Evolutionary conservation across 92 coral and sea anemone genomes (phyloP), one percentile per base, ranked within the genome.

Genomic region (Phymanthus crucifer): DNA sequence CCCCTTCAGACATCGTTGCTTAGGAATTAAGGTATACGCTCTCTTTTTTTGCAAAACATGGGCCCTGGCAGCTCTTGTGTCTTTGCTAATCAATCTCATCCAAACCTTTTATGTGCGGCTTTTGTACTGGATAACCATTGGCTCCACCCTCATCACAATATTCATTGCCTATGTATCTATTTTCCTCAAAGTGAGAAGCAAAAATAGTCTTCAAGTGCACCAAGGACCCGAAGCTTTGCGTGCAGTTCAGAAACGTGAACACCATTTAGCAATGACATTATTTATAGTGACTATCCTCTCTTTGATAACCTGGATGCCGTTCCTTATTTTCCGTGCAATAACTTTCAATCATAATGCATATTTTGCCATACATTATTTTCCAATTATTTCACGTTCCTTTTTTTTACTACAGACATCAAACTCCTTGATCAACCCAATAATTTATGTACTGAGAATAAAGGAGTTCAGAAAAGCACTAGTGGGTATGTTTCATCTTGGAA

Each of bases 281-380:
- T 88, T 81, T 11, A 91, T 91, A 23, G 92, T 91, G 6, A 91
- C 94, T n/a, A 77, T 78, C 2, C 79, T 83, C 9, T 91, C 89
- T n/a, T 83, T 88, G 54, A 65, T 84, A 33, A 85, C 94, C 13
- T 91, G 94, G 94, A 26, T 87, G 74, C 94, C 94, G 4, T 91
- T 84, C 64, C 91, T 61, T 4, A 61, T 27, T 0, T 24, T 61
- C 2, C 14, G 34, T 1, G 68, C 27, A 11, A 21, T 61, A 40
- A 40, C 47, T 14, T 40, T 6, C 47, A 1, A 40, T 1, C 12
- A 40, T 40, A 2, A 40, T 40, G 47, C 47, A 3, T 7, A 2
- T 14, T 40, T 40, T 40, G 12, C 4, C 13, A 11, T 17, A n/a
- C 16, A 8, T 24, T 6, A 1, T 1, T 24, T 27, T 4, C 8